phyloP scores from a whole-genome alignment of 2,113 vertebrate species.

The Polypterus bichir region DNA sequence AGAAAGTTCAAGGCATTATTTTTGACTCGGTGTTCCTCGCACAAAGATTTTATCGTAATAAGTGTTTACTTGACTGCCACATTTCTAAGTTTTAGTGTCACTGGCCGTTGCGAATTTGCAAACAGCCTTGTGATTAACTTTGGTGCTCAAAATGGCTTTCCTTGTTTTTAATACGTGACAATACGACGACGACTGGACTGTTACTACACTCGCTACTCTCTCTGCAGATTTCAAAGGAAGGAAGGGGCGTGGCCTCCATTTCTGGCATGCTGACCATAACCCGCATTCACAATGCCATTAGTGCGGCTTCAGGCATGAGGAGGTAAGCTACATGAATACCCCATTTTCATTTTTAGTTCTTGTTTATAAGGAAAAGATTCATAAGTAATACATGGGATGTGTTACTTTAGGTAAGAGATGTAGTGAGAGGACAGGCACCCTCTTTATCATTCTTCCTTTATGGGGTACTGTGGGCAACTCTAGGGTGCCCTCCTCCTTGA shows the following conservation, averaged over 20 bases:
- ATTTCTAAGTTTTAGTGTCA: too few species aligned
- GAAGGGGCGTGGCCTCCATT: constrained; percentile 65
- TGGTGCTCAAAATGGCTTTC: too few species aligned
- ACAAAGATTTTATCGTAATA: too few species aligned
- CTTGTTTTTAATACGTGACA: too few species aligned
- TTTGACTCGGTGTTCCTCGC: too few species aligned
- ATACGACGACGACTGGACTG: too few species aligned
- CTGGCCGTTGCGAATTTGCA: too few species aligned
- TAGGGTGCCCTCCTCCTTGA: too few species aligned
- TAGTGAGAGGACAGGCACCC: neutral
- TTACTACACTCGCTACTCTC: neutral
- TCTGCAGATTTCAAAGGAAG: constrained; percentile 60
- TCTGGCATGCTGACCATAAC: constrained; percentile 69
- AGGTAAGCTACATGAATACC: constrained; percentile 37
- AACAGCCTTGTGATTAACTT: too few species aligned
- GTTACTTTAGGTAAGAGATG: neutral
- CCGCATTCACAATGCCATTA: constrained; percentile 63
- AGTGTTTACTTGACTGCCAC: too few species aligned
- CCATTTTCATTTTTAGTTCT: neutral
- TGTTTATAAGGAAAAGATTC: neutral
- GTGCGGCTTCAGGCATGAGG: constrained; percentile 60
- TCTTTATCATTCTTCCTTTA: neutral
- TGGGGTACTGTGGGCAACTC: too few species aligned
- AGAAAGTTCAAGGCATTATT: too few species aligned
- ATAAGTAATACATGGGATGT: neutral